Evolutionary conservation across 2,888 invertebrate genomes (phyloP).

Genomic region (Drosophila cognata): DNA sequence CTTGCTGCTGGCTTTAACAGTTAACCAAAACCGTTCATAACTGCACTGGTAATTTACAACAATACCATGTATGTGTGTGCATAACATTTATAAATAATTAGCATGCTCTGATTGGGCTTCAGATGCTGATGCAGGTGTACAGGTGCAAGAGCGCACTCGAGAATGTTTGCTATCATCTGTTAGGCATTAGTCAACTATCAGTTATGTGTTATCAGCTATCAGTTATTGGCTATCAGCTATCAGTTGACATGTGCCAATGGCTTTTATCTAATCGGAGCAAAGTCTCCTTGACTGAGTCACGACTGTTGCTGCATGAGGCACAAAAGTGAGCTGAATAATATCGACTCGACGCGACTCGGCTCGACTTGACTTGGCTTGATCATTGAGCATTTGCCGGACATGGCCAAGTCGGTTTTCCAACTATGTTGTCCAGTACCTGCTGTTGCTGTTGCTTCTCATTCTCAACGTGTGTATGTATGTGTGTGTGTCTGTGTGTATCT

Average conservation of each 20-base stretch:
- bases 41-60: slow-evolving; percentile 14
- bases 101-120: slow-evolving; percentile 41
- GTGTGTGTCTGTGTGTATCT: slow-evolving; percentile 11
- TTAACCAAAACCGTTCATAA: slow-evolving; percentile 28
- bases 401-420: slow-evolving; percentile 36
- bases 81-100: slow-evolving; percentile 17
- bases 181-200: neutral
- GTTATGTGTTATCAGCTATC: slow-evolving; percentile 2
- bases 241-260: slow-evolving; percentile 41
- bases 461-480: neutral
- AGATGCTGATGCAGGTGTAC: neutral
- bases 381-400: slow-evolving; percentile 25
- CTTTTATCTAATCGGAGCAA: slow-evolving; percentile 36
- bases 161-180: neutral
- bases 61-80: neutral
- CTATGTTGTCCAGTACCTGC: slow-evolving; percentile 28
- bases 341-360: slow-evolving; percentile 1
- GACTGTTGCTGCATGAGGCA: neutral
- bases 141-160: neutral
- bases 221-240: slow-evolving; percentile 21
- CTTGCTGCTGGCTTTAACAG: slow-evolving; percentile 19
- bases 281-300: slow-evolving; percentile 25
- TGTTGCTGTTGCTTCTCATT: slow-evolving; percentile 28
- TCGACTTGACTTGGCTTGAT: slow-evolving; percentile 24
- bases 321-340: neutral